Evolutionary conservation across 2,113 vertebrate species (phyloP).

Genomic region (Lota lota): DNA sequence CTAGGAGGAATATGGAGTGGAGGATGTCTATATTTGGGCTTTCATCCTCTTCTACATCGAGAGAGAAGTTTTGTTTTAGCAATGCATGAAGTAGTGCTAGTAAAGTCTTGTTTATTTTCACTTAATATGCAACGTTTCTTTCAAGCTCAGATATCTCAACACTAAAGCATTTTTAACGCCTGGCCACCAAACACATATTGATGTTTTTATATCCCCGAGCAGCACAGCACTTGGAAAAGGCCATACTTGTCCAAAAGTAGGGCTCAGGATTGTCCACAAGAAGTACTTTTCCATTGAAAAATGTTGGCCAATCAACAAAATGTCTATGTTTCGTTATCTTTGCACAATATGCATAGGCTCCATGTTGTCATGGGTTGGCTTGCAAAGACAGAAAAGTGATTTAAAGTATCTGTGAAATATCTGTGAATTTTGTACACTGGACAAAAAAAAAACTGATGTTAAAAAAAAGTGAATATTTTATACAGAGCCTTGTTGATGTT

Average conservation of each 20-base stretch:
- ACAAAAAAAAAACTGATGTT: constrained; percentile 47
- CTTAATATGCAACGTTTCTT: too few species aligned
- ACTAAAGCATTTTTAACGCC: too few species aligned
- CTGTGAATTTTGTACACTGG: constrained; percentile 79
- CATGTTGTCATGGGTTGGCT: constrained; percentile 42
- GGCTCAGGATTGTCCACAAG: constrained; percentile 32
- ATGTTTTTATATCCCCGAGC: constrained; percentile 35
- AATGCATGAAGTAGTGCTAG: too few species aligned
- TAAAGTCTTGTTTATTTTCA: too few species aligned
- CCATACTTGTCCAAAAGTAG: constrained; percentile 13
- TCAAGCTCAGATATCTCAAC: too few species aligned
- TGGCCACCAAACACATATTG: too few species aligned
- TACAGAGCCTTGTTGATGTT: constrained; percentile 72
- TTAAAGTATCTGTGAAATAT: constrained; percentile 45
- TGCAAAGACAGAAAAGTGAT: constrained; percentile 65
- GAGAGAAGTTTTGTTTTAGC: too few species aligned
- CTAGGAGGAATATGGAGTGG: too few species aligned
- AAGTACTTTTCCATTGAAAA: constrained; percentile 18
- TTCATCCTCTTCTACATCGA: too few species aligned
- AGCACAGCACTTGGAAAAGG: constrained; percentile 58
- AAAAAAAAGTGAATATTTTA: constrained; percentile 68
- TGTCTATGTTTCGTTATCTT: constrained; percentile 21
- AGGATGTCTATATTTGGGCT: too few species aligned
- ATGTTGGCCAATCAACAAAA: not conserved
- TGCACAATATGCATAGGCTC: constrained; percentile 21